Base-by-base conservation (phyloP, 2,888 invertebrate genomes). In the Agapostemon virescens region DNA sequence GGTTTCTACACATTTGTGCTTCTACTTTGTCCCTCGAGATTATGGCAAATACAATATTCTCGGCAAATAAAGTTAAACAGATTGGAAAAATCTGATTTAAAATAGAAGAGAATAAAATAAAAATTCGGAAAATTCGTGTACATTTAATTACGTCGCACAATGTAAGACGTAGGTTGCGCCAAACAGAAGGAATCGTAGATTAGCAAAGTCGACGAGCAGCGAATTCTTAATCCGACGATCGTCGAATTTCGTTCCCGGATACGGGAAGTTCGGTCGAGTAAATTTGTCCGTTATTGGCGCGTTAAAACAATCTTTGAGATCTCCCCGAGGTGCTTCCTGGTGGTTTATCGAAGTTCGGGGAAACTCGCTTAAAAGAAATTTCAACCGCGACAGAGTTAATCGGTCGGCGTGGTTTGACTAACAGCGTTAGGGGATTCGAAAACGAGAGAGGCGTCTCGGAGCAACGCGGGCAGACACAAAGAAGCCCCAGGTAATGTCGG, bases 381-480 rank as follows among this genome's bases (percentile, higher is more conserved):
- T 42, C 52, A 26, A 36, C 75, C 52, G 69, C 77, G 64, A 58
- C 69, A 38, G 69, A 66, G 76, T 78, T 78, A 78, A 78, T 78
- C 69, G 76, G 17, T 15, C 23, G 61, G 11, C 30, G 15, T 17
- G 38, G 61, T 30, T 45, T 30, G 52, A 20, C 55, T 13, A 49
- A 33, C 33, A 30, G 55, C 40, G 36, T 26, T 23, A 36, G 42
- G 42, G 66, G 49, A 67, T 66, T 33, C 63, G 64, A 17, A 38
- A 67, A 42, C 36, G 30, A 52, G n/a, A 1, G 33, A 58, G 61
- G 23, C 61, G 61, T 45, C 71, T 23, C 42, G 58, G 23, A 55
- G 13, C 55, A 23, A 26, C 52, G 36, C 36, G 55, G 45, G 40
- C 33, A 30, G 40, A 36, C 20, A 38, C 42, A 64, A 72, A 72